A percentile compares a stretch with the other conserved stretches of the same genome.
Conservation (phyloP, 2,888 invertebrate species). For the Dicycla oo region DNA sequence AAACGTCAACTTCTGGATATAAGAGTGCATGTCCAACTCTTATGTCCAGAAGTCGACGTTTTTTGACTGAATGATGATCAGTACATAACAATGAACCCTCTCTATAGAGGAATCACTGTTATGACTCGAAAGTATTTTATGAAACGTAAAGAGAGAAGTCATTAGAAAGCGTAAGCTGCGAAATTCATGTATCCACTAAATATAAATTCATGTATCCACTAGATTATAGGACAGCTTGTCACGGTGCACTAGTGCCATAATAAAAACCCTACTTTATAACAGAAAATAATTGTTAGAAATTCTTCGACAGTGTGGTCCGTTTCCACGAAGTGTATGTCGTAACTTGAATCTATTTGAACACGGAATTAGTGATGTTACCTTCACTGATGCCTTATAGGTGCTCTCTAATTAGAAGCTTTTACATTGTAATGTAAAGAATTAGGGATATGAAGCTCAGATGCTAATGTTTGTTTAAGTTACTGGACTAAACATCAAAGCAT, state of each 20-base stretch:
- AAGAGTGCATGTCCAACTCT: no score
- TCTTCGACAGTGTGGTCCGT: constrained; percentile 31
- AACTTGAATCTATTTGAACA: constrained; percentile 57
- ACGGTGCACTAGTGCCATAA: constrained; percentile 13
- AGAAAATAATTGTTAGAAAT: constrained; percentile 23
- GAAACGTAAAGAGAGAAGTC: not conserved
- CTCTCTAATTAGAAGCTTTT: not conserved
- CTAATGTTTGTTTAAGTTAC: not conserved
- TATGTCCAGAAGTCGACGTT: not conserved
- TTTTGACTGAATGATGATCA: not conserved
- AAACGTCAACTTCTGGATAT: no score
- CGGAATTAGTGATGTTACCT: constrained; percentile 61
- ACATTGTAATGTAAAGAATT: not conserved
- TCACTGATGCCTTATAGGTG: constrained; percentile 9
- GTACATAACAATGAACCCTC: no score
- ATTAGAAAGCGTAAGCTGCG: not conserved
- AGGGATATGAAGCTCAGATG: not conserved
- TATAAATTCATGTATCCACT: not conserved
- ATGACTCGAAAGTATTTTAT: not conserved
- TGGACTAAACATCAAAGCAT: not conserved
- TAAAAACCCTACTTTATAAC: constrained; percentile 12
- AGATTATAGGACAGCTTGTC: not conserved
- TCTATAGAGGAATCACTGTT: no score
- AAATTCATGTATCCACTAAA: not conserved
- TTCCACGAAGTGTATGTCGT: constrained; percentile 38